Percentiles rank a stretch among this genome's conserved stretches.
Evolutionary conservation across 2,888 invertebrate species (phyloP).

Genomic region (Eupithecia exiguata): DNA sequence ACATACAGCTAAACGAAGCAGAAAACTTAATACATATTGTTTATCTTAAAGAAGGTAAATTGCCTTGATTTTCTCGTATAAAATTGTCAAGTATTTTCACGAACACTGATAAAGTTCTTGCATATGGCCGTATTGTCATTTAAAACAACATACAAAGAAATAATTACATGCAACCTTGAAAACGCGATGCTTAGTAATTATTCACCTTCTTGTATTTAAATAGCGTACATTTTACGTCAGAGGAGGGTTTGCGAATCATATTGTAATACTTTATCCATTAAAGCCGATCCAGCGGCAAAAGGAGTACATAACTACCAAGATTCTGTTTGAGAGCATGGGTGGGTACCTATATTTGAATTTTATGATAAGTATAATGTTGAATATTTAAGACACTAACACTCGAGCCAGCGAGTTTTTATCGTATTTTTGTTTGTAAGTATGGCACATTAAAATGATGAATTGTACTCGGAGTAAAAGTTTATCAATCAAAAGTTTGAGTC

Average conservation of each 20-base stretch:
- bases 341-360: neutral
- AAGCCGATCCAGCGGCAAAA: conserved; percentile 9
- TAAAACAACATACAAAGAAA: conserved; percentile 18
- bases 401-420: conserved; percentile 10
- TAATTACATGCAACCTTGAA: conserved; percentile 26
- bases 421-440: conserved; percentile 1
- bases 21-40: neutral
- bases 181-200: conserved; percentile 15
- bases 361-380: neutral
- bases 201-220: conserved; percentile 13
- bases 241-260: neutral
- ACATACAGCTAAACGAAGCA: neutral
- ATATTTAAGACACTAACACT: neutral
- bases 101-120: neutral
- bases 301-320: neutral
- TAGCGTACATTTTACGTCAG: conserved; percentile 2
- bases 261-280: neutral
- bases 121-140: conserved; percentile 19
- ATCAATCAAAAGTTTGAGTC: neutral
- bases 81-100: conserved; percentile 6
- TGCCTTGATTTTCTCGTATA: neutral
- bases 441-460: neutral
- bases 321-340: neutral
- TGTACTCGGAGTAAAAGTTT: neutral
- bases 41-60: neutral